Evolutionary conservation across 53 echinoderm and acorn worm genomes (phyloP), one percentile per base, ranked within the genome.

Genomic region (Apostichopus leukothele): DNA sequence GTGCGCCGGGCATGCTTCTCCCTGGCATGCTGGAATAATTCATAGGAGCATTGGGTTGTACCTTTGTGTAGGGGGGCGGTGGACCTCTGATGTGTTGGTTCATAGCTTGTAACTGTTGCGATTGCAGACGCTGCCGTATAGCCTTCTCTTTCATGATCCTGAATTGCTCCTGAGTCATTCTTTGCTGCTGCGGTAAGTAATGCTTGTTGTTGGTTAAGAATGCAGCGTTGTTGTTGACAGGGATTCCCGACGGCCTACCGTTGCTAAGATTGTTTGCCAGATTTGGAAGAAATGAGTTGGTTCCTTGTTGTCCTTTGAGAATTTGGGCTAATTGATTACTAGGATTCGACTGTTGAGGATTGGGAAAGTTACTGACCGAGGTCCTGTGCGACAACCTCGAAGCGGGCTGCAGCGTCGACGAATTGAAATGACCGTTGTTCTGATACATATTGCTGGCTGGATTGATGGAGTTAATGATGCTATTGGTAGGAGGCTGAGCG

Each of bases 251-350:
- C 8, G 66, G 14, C 85, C 85, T 85, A 67, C 27, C 27, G 50
- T 59, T 59, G 18, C 50, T 54, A 7, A 81, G 20, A 54, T 55
- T 55, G 20, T 53, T 81, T 50, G 22, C 50, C 16, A 85, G 26
- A 85, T 20, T 85, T 85, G 85, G 85, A 85, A 85, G 85, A 85
- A 57, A 26, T 21, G 85, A 66, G 27, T 63, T 85, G 59, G 22
- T 67, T 50, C 61, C 68, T 50, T 63, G 85, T 8, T 6, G 27
- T 8, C 39, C 51, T 39, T 67, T 85, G 50, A 66, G 13, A 25
- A 85, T 85, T 16, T 85, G 85, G 66, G 85, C 85, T 50, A 85
- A 67, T 57, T 67, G 57, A 27, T 61, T 85, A 66, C 61, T 85
- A 18, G 25, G 66, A 39, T 16, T 76, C 9, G 85, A 66, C 67